These are phyloP conservation scores for Agrenia bidenticulata DNA, from an alignment of 2,888 invertebrate species.

Conservation along the genomic window DNA sequence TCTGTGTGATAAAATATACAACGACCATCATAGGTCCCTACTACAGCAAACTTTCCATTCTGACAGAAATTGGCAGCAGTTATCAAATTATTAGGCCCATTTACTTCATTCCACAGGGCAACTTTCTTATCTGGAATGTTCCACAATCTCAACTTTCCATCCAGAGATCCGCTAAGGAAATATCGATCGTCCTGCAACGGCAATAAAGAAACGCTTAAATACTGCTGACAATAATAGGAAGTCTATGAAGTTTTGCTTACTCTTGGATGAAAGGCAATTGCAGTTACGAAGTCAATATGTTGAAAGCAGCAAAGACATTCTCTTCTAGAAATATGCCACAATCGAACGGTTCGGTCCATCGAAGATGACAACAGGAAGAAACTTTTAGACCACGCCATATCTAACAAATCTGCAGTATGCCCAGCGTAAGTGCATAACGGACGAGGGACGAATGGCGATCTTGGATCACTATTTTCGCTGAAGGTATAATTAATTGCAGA, in stretches of 20 bases:
- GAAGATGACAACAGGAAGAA: conserved; percentile 96
- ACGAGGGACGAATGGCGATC: conserved; percentile 74
- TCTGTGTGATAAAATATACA: conserved; percentile 98
- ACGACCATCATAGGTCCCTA: conserved; percentile 82
- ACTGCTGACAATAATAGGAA: background rate
- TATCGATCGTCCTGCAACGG: conserved; percentile 65
- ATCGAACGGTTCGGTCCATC: conserved; percentile 95
- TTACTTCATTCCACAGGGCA: conserved; percentile 95
- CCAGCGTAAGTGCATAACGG: conserved; percentile 92
- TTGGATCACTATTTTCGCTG: conserved; percentile 50
- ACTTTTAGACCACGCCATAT: conserved; percentile 98
- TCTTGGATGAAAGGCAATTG: conserved; percentile 95
- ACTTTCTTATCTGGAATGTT: conserved; percentile 99
- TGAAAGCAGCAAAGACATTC: conserved; percentile 99
- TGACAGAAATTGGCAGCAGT: conserved; percentile 94
- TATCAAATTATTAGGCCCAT: conserved; percentile 89
- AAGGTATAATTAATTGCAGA: conserved; percentile 14
- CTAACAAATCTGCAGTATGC: conserved; percentile 92
- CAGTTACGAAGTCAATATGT: conserved; percentile 98
- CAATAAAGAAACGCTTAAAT: conserved; percentile 1
- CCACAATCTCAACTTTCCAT: conserved; percentile 98
- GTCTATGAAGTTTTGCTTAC: conserved; percentile 53
- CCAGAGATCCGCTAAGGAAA: conserved; percentile 94
- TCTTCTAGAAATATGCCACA: conserved; percentile 96
- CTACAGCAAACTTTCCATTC: conserved; percentile 40